These are phyloP conservation scores for Arrhamphus sclerolepis DNA, from an alignment of 2,797 vertebrate genomes.

Conservation along the genomic window DNA sequence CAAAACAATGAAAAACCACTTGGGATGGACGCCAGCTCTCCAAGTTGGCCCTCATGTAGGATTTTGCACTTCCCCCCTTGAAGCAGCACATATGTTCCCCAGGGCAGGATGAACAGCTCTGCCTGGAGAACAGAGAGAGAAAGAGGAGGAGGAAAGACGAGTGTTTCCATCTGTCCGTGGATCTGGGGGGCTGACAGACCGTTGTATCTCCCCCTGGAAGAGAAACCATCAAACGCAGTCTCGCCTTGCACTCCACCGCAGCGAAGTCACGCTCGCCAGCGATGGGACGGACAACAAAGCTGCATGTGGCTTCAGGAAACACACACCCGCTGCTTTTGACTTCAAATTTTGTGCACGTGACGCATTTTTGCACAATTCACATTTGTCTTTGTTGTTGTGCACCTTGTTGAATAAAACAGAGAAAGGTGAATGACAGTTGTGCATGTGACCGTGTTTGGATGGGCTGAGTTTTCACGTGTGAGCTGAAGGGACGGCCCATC, in stretches of 20 bases:
- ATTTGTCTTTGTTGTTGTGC: not conserved
- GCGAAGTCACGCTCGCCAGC: conserved; percentile 58
- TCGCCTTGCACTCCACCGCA: conserved; percentile 38
- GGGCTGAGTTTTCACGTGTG: too few species aligned
- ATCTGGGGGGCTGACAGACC: conserved; percentile 67
- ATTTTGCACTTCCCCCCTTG: conserved; percentile 62
- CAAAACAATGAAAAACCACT: conserved; percentile 61
- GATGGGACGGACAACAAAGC: conserved; percentile 50
- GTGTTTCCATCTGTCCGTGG: conserved; percentile 76
- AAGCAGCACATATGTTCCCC: conserved; percentile 76
- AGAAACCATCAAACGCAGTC: conserved; percentile 44
- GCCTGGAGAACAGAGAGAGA: conserved; percentile 61
- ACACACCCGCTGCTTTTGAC: conserved; percentile 39
- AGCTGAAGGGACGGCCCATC: conserved; percentile 49
- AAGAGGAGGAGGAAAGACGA: conserved; percentile 51
- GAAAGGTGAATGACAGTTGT: not conserved
- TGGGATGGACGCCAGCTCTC: conserved; percentile 64
- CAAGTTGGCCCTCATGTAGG: conserved; percentile 57
- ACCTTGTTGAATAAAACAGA: conserved; percentile 2
- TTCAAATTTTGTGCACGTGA: conserved; percentile 2
- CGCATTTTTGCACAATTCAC: not conserved
- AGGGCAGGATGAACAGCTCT: conserved; percentile 62
- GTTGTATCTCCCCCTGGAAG: conserved; percentile 62
- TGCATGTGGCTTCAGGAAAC: conserved; percentile 55
- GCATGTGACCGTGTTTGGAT: conserved; percentile 31